Evolutionary conservation across 2,888 invertebrate genomes (phyloP), one percentile per base, ranked within the genome.

Genomic region (Drosophila antonietae): DNA sequence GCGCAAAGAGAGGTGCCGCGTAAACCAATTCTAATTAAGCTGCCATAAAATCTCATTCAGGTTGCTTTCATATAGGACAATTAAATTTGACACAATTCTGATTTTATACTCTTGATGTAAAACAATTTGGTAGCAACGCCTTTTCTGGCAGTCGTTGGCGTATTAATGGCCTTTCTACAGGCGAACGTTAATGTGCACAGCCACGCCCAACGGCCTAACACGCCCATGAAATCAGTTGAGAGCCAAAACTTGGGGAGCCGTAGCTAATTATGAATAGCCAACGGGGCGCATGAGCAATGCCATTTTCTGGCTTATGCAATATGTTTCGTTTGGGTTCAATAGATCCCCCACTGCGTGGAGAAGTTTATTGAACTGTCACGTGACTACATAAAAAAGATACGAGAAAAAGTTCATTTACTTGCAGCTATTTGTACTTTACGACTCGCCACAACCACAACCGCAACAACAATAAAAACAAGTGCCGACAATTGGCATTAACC

Each of bases 291-390:
- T 73, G 56, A 57, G 60, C 49, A 64, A 74, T 43, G 41, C 15
- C 1, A 2, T 3, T 0, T 41, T 23, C 5, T n/a, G 4, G 31
- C 23, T 74, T 57, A 68, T 60, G 63, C 41, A 73, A 68, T 55
- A 53, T 1, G 12, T 7, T 14, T 5, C 10, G 7, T 2, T 28
- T 18, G 52, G 33, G 41, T 41, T 68, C 46, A 57, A 51, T 39
- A 63, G 47, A 53, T 49, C 18, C 52, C 28, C 52, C 28, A 35
- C 41, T 49, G 31, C 7, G 18, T 14, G 20, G n/a, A 20, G 2
- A 9, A 68, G 78, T 78, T 74, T 74, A 55, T 71, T 78, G 78
- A 78, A 71, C 78, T 44, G 74, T 77, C 67, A 78, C 77, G 78
- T 78, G 74, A 78, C 70, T 47, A 58, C 15, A 63, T 12, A 18